A percentile compares a stretch with the other conserved stretches of the same genome.
These are phyloP conservation scores for Panthera uncia DNA, from an alignment of 2,113 vertebrate genomes.

Conservation along the genomic window DNA sequence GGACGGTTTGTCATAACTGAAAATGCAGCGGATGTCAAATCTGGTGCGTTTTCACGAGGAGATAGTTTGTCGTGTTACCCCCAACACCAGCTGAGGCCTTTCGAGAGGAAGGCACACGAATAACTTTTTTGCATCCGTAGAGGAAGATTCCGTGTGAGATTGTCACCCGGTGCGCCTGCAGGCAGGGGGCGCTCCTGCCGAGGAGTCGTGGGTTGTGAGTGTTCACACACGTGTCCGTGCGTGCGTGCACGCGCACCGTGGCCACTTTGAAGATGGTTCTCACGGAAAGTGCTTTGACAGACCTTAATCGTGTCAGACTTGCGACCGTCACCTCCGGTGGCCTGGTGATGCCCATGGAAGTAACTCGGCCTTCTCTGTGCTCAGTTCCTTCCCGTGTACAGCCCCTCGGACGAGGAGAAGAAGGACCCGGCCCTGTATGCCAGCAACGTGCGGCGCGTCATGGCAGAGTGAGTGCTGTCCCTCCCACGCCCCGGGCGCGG, in stretches of 20 bases:
- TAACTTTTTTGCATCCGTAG: fast-evolving
- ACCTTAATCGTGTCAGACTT: fast-evolving
- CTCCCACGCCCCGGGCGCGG: fast-evolving
- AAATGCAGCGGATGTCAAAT: neutral
- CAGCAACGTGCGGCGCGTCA: slow-evolving; percentile 93
- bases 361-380: neutral
- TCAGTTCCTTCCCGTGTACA: slow-evolving; percentile 96
- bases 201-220: fast-evolving
- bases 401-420: slow-evolving; percentile 95
- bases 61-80: too few species aligned
- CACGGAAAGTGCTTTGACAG: fast-evolving
- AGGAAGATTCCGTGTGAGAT: fast-evolving
- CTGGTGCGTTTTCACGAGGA: fast-evolving
- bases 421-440: slow-evolving; percentile 94
- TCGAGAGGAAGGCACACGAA: fast-evolving
- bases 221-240: too few species aligned
- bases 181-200: fast-evolving
- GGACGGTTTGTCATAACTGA: fast-evolving
- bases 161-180: fast-evolving
- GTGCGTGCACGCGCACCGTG: fast-evolving
- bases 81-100: too few species aligned
- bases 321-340: fast-evolving
- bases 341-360: fast-evolving
- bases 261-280: fast-evolving
- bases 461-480: slow-evolving; percentile 93